phyloP scores from a whole-genome alignment of 1,140 invertebrate genomes.

The Bombus turneri region DNA sequence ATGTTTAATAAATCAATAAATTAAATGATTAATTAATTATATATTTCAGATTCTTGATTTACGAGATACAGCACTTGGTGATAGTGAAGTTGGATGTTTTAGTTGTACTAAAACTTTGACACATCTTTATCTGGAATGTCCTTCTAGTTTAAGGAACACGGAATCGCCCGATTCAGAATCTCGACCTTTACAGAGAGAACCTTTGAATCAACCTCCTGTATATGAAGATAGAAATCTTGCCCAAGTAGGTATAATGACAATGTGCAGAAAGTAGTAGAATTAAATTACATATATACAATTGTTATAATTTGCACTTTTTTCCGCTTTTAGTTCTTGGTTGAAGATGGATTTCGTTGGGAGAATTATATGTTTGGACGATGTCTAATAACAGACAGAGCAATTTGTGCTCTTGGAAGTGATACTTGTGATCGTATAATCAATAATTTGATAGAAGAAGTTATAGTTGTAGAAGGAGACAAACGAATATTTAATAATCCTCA shows the following conservation, averaged over 20 bases:
- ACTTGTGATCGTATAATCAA: conserved; percentile 68
- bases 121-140: conserved; percentile 85
- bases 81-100: conserved; percentile 87
- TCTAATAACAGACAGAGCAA: conserved; percentile 76
- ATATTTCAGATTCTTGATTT: conserved; percentile 84
- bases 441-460: conserved; percentile 62
- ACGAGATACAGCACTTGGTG: conserved; percentile 85
- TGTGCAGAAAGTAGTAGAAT: not conserved
- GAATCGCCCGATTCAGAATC: conserved; percentile 59
- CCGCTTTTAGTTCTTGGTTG: conserved; percentile 53
- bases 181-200: conserved; percentile 39
- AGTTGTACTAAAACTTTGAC: conserved; percentile 84
- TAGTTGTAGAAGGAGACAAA: conserved; percentile 68
- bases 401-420: conserved; percentile 74
- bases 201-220: conserved; percentile 53
- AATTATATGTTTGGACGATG: conserved; percentile 57
- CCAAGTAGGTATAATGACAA: conserved; percentile 58
- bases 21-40: not conserved
- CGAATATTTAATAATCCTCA: conserved; percentile 75
- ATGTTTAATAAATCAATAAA: not conserved
- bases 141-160: conserved; percentile 65
- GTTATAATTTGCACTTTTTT: not conserved
- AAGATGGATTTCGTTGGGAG: conserved; percentile 53
- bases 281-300: not conserved
- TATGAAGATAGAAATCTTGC: conserved; percentile 73